phyloP scores from a whole-genome alignment of 2,113 vertebrate genomes.

The Pygoscelis adeliae region DNA sequence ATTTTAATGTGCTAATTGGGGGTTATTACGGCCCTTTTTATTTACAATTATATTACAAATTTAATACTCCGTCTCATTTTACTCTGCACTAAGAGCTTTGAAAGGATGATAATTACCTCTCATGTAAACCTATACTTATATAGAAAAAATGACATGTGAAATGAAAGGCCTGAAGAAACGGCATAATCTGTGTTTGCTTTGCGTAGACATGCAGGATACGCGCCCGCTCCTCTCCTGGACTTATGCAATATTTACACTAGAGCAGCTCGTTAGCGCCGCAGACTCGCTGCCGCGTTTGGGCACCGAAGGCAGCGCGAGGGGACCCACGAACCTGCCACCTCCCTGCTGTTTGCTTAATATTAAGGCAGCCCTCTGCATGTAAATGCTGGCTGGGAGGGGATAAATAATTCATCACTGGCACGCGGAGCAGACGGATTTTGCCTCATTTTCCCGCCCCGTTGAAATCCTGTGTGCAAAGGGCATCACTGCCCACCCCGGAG shows the following conservation, averaged over 20 bases:
- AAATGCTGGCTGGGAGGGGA: neutral
- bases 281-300: neutral
- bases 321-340: neutral
- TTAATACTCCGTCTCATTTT: conserved; percentile 68
- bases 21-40: conserved; percentile 78
- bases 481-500: accelerated
- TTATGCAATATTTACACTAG: accelerated
- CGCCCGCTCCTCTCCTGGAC: neutral
- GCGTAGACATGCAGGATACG: neutral
- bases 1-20: conserved; percentile 78
- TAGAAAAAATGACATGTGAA: conserved; percentile 56
- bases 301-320: neutral
- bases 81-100: conserved; percentile 57
- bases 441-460: accelerated
- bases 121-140: conserved; percentile 66
- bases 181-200: conserved; percentile 12
- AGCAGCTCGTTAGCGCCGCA: neutral
- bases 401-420: neutral
- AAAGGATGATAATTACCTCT: conserved; percentile 74
- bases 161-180: conserved; percentile 45
- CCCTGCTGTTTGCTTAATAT: neutral
- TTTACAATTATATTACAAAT: conserved; percentile 73
- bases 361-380: neutral
- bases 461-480: neutral
- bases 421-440: accelerated